Conservation (phyloP, 2,888 invertebrate species). For the Acanthosepion lycidas region DNA sequence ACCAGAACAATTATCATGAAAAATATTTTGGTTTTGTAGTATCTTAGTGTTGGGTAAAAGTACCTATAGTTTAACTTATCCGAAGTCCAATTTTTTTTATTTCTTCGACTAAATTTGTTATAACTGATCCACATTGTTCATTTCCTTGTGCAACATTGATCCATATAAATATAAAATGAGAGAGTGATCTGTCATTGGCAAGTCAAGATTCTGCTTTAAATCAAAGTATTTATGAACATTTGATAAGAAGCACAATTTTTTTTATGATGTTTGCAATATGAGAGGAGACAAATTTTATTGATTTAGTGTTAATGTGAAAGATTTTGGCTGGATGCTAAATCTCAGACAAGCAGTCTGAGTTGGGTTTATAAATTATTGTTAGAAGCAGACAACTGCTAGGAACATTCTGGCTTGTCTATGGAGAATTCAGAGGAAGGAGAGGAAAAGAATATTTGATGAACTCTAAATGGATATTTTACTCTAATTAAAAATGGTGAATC, state of each 20-base stretch:
- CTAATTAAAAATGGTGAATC: neutral
- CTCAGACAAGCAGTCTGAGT: constrained; percentile 18
- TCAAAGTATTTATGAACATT: neutral
- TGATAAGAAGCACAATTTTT: neutral
- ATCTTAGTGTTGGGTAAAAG: no score
- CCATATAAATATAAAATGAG: neutral
- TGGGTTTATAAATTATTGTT: constrained; percentile 17
- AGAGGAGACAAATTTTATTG: neutral
- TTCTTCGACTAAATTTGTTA: neutral
- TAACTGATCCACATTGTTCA: neutral
- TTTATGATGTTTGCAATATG: neutral
- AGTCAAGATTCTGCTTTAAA: neutral
- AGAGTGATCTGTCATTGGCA: neutral
- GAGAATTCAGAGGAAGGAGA: neutral
- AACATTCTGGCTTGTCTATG: neutral
- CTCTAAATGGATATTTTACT: neutral
- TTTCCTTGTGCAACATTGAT: neutral
- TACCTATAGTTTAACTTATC: no score
- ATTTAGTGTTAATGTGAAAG: neutral
- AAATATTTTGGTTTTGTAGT: no score
- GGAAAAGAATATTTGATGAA: neutral
- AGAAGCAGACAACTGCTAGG: neutral
- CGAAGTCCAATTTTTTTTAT: no score
- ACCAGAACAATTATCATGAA: no score
- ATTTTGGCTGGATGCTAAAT: neutral